Percentiles rank a stretch among this genome's conserved stretches.
phyloP scores from a whole-genome alignment of 2,888 invertebrate genomes.

The Papilio gigon region DNA sequence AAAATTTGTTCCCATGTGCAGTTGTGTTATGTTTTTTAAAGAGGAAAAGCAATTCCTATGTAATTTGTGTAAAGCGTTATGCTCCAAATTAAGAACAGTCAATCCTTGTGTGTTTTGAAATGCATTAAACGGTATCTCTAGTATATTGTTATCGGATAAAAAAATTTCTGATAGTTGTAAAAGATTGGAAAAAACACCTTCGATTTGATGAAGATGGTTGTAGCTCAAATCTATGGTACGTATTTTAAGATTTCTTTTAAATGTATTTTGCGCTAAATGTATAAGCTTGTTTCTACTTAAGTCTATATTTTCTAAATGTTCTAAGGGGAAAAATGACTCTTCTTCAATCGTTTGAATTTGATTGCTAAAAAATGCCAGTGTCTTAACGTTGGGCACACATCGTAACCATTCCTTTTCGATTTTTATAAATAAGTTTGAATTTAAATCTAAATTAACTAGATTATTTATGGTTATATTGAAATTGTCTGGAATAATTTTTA shows the following conservation, averaged over 20 bases:
- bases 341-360: slow-evolving; percentile 89
- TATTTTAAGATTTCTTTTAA: slow-evolving; percentile 88
- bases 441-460: slow-evolving; percentile 90
- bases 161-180: slow-evolving; percentile 91
- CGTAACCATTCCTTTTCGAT: slow-evolving; percentile 90
- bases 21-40: slow-evolving; percentile 89
- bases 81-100: slow-evolving; percentile 91
- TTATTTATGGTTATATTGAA: slow-evolving; percentile 87
- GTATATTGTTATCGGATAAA: slow-evolving; percentile 93
- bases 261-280: slow-evolving; percentile 87
- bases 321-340: slow-evolving; percentile 88
- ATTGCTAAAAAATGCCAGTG: slow-evolving; percentile 92
- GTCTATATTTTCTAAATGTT: slow-evolving; percentile 90
- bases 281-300: slow-evolving; percentile 94
- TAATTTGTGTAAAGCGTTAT: slow-evolving; percentile 90
- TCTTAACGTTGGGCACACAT: slow-evolving; percentile 89
- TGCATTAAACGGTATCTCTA: slow-evolving; percentile 90
- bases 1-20: slow-evolving; percentile 93
- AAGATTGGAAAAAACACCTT: slow-evolving; percentile 90
- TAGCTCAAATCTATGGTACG: slow-evolving; percentile 93
- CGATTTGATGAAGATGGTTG: slow-evolving; percentile 93
- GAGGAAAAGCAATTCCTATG: slow-evolving; percentile 90
- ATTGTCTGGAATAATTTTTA: slow-evolving; percentile 88
- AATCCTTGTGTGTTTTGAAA: slow-evolving; percentile 89
- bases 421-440: slow-evolving; percentile 91